Evolutionary conservation across 2,113 vertebrate genomes (phyloP), one percentile per base, ranked within the genome.

Genomic region (Brienomyrus brachyistius): DNA sequence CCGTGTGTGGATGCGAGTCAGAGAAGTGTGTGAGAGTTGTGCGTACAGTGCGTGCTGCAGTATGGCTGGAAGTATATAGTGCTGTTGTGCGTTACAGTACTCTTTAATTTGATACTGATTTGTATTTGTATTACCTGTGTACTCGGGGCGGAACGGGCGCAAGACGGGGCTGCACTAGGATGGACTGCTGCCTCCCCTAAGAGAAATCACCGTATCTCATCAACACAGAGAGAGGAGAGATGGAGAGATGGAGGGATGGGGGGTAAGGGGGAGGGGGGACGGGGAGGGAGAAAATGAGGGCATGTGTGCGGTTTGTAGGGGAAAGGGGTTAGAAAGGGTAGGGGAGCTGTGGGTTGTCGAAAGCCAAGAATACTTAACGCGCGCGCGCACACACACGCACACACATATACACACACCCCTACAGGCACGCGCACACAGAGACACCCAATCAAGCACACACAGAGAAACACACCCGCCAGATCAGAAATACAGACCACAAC

Each of bases 151-250:
- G 95, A 94, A 94, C 95, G 89, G 95, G 95, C 27, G 95, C 95
- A 89, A 96, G 95, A 93, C 96, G 96, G 94, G 95, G 96, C 95
- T 96, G 96, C 94, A 96, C 95, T 96, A 96, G 95, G 95, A 96
- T 96, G 95, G 96, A 96, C 94, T 96, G 96, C 94, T 96, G 96
- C 95, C 96, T 95, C 95, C 96, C 96, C 96, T 96, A 96, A 94
- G 96, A 96, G 96, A 96, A 96, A 96, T 96, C 96, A 96, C 96
- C 96, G 95, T 96, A 96, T 96, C 96, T 95, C 95, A 94, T 96
- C 95, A 96, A 96, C 94, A 96, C 91, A 94, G 31, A 88, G 89
- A 89, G 91, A 89, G 90, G 90, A 90, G 90, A 88, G 45, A 89
- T 17, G 77, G 88, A 91, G 90, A 80, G 59, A 90, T 40, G 62